Percentiles rank a stretch among this genome's conserved stretches.
Evolutionary conservation across 37 sponge, comb jelly and placozoan species (phyloP).

Genomic region (Oopsacas minuta): DNA sequence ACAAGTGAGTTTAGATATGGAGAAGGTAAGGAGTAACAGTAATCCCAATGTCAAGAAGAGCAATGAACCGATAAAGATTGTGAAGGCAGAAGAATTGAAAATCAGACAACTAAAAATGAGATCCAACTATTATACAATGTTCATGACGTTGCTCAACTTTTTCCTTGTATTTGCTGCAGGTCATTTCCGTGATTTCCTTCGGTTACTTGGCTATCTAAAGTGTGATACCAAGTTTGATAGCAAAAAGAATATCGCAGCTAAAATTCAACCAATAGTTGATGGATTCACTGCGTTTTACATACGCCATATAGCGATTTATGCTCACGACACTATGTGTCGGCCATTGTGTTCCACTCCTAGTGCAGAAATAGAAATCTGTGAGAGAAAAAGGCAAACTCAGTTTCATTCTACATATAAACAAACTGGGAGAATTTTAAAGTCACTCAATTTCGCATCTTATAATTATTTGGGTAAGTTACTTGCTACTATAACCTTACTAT

Average conservation of each 20-base stretch:
- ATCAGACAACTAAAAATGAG: background rate
- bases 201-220: background rate
- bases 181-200: background rate
- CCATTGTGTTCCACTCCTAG: background rate
- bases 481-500: background rate
- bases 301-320: background rate
- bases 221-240: background rate
- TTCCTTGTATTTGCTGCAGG: background rate
- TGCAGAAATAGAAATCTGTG: background rate
- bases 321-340: background rate
- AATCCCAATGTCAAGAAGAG: too few species aligned
- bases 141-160: background rate
- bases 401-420: background rate
- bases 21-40: too few species aligned
- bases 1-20: too few species aligned
- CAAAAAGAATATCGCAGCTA: background rate
- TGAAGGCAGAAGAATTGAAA: background rate
- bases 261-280: background rate
- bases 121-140: background rate
- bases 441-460: slow-evolving; percentile 87
- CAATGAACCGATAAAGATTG: background rate
- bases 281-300: background rate
- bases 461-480: slow-evolving; percentile 50
- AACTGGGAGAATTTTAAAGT: background rate
- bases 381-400: background rate